These are phyloP conservation scores for Andrena cerasifolii DNA, from an alignment of 1,140 invertebrate genomes.

Conservation along the genomic window DNA sequence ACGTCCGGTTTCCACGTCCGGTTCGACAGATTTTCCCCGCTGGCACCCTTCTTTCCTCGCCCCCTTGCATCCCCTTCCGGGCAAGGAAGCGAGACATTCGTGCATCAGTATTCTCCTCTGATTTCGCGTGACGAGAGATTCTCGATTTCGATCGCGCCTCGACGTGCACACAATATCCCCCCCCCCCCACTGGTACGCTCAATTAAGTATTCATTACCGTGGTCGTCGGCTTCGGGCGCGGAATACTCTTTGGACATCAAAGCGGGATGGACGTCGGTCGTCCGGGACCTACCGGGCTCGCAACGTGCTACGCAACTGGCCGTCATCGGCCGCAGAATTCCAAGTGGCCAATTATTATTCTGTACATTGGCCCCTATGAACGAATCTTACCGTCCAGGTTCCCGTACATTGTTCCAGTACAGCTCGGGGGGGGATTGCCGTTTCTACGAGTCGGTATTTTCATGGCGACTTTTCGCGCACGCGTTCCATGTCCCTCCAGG, in stretches of 20 bases:
- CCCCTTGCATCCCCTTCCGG: not conserved
- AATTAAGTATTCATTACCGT: conserved; percentile 66
- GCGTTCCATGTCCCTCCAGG: not conserved
- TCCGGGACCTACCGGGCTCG: conserved; percentile 45
- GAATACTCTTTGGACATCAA: conserved; percentile 63
- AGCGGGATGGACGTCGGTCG: conserved; percentile 49
- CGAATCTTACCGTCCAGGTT: conserved; percentile 44
- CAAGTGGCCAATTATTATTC: conserved; percentile 60
- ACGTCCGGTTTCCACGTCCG: not conserved
- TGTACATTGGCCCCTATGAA: conserved; percentile 22
- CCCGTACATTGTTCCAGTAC: conserved; percentile 36
- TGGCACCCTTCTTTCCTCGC: not conserved
- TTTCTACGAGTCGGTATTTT: conserved; percentile 23
- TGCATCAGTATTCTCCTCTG: conserved; percentile 26
- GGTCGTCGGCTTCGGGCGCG: conserved; percentile 25
- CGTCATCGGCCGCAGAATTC: conserved; percentile 54
- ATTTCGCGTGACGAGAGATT: conserved; percentile 29
- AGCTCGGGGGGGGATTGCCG: conserved; percentile 26
- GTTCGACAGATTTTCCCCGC: not conserved
- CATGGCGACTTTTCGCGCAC: conserved; percentile 18
- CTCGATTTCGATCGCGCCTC: conserved; percentile 22
- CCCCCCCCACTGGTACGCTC: not conserved
- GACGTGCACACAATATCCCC: not conserved
- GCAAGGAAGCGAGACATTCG: not conserved
- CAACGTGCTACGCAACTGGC: conserved; percentile 52